A percentile compares a stretch with the other conserved stretches of the same genome.
Conservation (phyloP, 2,113 vertebrate genomes). For the Telmatochromis brichardi region DNA sequence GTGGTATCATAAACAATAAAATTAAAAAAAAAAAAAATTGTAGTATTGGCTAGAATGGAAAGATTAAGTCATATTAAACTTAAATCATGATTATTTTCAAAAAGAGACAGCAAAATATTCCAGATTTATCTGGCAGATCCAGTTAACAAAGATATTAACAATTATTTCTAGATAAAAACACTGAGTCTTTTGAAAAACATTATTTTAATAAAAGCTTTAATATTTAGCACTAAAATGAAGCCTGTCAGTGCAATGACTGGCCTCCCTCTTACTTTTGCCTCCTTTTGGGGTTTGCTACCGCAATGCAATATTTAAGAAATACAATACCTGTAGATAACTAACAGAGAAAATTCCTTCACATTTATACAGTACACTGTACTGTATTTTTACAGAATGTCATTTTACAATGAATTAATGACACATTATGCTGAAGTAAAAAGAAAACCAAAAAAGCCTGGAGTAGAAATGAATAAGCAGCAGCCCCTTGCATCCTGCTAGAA, state of each 20-base stretch:
- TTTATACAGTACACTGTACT: background rate
- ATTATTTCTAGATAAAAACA: background rate
- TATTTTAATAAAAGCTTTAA: background rate
- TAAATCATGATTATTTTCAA: background rate
- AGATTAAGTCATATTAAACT: background rate
- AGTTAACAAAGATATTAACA: background rate
- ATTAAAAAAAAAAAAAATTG: background rate
- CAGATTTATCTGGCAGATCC: background rate
- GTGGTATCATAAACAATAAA: background rate
- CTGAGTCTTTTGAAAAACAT: background rate
- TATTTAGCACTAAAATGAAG: background rate
- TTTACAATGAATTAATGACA: background rate
- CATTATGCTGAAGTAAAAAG: background rate
- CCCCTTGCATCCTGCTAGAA: fast-evolving
- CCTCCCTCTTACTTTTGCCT: background rate
- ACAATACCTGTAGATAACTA: background rate
- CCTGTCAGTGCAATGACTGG: background rate
- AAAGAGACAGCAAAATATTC: background rate
- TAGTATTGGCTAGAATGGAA: background rate
- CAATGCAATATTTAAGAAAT: background rate
- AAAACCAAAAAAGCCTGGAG: background rate
- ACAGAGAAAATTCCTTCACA: background rate
- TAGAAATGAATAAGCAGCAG: background rate
- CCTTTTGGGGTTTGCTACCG: background rate
- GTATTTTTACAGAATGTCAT: background rate